Percentiles rank a stretch among this genome's conserved stretches.
These are phyloP conservation scores for Sceloporus undulatus DNA, from an alignment of 2,113 vertebrate species.

Conservation along the genomic window DNA sequence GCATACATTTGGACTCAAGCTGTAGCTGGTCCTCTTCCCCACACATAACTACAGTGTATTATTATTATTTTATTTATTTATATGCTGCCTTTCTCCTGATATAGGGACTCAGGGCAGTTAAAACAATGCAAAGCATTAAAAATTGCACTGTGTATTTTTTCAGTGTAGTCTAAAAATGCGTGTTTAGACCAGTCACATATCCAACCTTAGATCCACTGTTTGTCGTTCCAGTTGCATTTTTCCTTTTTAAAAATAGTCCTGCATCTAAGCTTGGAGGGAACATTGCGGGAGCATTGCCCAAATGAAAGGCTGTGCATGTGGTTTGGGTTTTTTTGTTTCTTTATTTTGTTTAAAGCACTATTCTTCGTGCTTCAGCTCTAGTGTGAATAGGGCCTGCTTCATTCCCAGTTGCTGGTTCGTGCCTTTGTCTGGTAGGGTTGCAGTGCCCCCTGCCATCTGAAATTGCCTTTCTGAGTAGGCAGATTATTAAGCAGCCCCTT, in stretches of 20 bases:
- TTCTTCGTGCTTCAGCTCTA: background rate
- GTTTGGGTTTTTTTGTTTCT: too few relatives aligned
- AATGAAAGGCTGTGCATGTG: background rate
- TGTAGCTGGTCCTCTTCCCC: too few relatives aligned
- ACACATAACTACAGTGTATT: background rate
- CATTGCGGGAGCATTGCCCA: background rate
- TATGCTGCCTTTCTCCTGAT: too few relatives aligned
- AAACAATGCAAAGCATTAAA: too few relatives aligned
- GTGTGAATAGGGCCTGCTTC: background rate
- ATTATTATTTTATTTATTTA: too few relatives aligned
- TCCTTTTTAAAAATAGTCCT: background rate
- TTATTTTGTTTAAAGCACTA: background rate
- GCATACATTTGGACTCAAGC: background rate
- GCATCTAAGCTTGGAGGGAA: background rate
- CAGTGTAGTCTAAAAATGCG: too few relatives aligned
- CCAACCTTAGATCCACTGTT: background rate
- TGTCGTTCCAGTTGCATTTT: too few relatives aligned
- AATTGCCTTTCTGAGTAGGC: background rate
- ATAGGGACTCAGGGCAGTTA: too few relatives aligned
- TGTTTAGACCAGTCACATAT: background rate
- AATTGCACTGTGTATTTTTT: too few relatives aligned
- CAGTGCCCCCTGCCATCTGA: constrained; percentile 27
- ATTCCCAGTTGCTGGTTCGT: background rate
- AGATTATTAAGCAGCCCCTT: background rate
- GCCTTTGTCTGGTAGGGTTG: constrained; percentile 8